A percentile compares a stretch with the other conserved stretches of the same genome.
Evolutionary conservation across 2,888 invertebrate species (phyloP).

Genomic region (Exocentrus adspersus): DNA sequence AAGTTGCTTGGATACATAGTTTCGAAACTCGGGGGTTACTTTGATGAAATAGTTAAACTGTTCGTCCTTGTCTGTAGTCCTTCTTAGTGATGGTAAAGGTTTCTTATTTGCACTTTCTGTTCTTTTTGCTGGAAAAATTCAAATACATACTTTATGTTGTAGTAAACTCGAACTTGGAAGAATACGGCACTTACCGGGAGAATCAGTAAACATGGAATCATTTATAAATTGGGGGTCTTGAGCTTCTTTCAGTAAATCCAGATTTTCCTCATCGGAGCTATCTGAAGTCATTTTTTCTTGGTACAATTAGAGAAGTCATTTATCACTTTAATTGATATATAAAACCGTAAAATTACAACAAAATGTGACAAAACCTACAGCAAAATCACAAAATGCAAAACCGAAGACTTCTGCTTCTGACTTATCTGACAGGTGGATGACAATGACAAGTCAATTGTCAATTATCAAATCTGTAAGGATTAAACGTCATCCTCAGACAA

Average conservation of each 20-base stretch:
- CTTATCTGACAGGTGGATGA: too few species aligned
- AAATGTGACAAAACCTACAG: too few species aligned
- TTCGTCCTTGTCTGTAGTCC: slow-evolving; percentile 60
- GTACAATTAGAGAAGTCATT: neutral
- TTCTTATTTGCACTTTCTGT: slow-evolving; percentile 14
- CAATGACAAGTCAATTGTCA: too few species aligned
- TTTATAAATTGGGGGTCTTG: slow-evolving; percentile 65
- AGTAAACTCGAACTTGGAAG: too few species aligned
- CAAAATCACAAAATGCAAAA: too few species aligned
- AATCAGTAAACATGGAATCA: slow-evolving; percentile 56
- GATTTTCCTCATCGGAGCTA: slow-evolving; percentile 59
- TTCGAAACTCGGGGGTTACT: slow-evolving; percentile 67
- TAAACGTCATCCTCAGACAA: too few species aligned
- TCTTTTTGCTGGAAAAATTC: slow-evolving; percentile 23
- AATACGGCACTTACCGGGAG: slow-evolving; percentile 38
- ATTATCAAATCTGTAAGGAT: too few species aligned
- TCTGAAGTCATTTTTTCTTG: slow-evolving; percentile 52
- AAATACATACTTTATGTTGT: slow-evolving; percentile 5
- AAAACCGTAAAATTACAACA: too few species aligned
- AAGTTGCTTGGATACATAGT: slow-evolving; percentile 65
- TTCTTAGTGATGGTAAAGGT: slow-evolving; percentile 48
- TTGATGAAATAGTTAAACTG: slow-evolving; percentile 66
- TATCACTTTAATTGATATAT: slow-evolving; percentile 6
- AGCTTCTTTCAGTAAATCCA: slow-evolving; percentile 61
- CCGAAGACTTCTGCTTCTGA: too few species aligned